Base-by-base conservation (phyloP, 92 coral and sea anemone genomes). In the Galaxea fascicularis region DNA sequence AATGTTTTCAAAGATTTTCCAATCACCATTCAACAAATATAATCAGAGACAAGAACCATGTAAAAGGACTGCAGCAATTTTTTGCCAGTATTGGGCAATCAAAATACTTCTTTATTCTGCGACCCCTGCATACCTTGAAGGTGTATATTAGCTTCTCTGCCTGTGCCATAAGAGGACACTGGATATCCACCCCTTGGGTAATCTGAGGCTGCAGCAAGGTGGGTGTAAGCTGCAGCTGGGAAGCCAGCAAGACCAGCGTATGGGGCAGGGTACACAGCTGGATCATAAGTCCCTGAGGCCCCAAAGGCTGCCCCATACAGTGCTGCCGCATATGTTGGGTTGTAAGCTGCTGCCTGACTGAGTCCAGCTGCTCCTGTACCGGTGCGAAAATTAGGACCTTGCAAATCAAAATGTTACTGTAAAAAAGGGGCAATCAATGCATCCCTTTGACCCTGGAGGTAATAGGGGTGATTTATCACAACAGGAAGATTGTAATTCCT, bases 101-200 rank as follows among this genome's bases (percentile, higher is more conserved):
- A 94, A 89, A 9, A 93, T 7, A 60, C 90, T 73, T 94, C 98
- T 78, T 94, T 93, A 82, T 74, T 79, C 67, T 75, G 85, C 30
- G 86, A 52, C 28, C 66, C 90, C 56, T 85, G 87, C 98, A 93
- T 94, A 94, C 98, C 98, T 94, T 93, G 89, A 75, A 92, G 92
- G 47, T 95, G 93, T 56, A 91, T 90, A 79, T 29, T 15, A 8
- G 66, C 29, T 14, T 91, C 98, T 83, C 91, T 79, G 54, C 77
- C 82, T n/a, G 89, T 86, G 45, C 89, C 92, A 76, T 92, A 92
- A 15, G 95, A n/a, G n/a, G n/a, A 58, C 46, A 63, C 86, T 53
- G 92, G 94, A 80, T 94, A 94, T 47, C 92, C 94, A 9, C 95
- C 85, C 24, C 89, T 85, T 8, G 91, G 85, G 82, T 80, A 88